A percentile compares a stretch with the other conserved stretches of the same genome.
These are phyloP conservation scores for Catocala nupta DNA, from an alignment of 2,888 invertebrate species.

Conservation along the genomic window DNA sequence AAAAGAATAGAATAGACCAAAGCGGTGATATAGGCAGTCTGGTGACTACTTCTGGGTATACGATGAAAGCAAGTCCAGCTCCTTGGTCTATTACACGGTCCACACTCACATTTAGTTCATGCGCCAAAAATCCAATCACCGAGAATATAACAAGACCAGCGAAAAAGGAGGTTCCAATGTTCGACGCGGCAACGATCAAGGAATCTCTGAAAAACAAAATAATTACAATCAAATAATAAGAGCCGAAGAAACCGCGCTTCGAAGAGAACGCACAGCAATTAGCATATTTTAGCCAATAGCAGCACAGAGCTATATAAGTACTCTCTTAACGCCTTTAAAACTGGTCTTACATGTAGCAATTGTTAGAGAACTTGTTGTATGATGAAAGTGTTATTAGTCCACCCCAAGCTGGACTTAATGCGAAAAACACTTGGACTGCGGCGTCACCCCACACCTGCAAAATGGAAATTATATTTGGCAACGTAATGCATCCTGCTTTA, in stretches of 20 bases:
- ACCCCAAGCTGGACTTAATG: conserved; percentile 95
- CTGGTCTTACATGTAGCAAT: conserved; percentile 90
- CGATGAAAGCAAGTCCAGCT: conserved; percentile 93
- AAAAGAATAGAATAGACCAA: conserved; percentile 94
- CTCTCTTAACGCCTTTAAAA: not conserved
- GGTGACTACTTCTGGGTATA: conserved; percentile 94
- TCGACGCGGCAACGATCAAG: conserved; percentile 91
- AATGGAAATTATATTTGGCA: not conserved
- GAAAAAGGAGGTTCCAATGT: conserved; percentile 93
- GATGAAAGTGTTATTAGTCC: conserved; percentile 94
- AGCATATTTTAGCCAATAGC: too few species aligned
- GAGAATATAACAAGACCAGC: conserved; percentile 94
- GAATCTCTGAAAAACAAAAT: conserved; percentile 87
- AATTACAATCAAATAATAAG: too few species aligned
- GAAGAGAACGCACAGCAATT: too few species aligned
- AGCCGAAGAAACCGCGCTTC: too few species aligned
- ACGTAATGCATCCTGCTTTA: too few species aligned
- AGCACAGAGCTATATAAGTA: too few species aligned
- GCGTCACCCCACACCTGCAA: conserved; percentile 93
- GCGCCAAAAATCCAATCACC: conserved; percentile 93
- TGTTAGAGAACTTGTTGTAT: conserved; percentile 94
- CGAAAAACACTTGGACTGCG: conserved; percentile 95
- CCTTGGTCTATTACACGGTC: conserved; percentile 92
- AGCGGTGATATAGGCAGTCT: conserved; percentile 93
- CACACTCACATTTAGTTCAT: conserved; percentile 90